Evolutionary conservation across 2,888 invertebrate genomes (phyloP), one percentile per base, ranked within the genome.

Genomic region (Sthenelais limicola): DNA sequence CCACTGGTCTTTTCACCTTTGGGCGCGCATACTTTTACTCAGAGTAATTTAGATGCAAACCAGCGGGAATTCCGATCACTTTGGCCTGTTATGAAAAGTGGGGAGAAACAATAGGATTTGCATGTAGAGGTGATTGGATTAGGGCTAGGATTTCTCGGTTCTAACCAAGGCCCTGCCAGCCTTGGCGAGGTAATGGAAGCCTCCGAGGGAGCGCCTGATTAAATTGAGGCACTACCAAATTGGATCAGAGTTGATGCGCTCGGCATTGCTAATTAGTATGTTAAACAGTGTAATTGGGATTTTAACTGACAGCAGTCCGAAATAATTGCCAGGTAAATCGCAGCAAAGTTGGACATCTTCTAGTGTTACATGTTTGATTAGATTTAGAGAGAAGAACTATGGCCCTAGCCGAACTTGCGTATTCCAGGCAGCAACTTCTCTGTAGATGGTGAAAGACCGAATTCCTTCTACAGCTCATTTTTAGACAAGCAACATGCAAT

Each of bases 251-350:
- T 51, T 52, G 51, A 69, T 69, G 68, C 51, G 35, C 68, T n/a
- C 51, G 49, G 68, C 68, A 52, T 69, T 35, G 51, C 52, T 52
- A 69, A 69, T 69, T 69, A 69, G 51, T 52, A 49, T 52, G 52
- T 69, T 69, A 49, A 69, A 69, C 68, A 69, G 35, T 69, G 35
- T 69, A 69, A 69, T 69, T 69, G 68, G 52, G 43, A 48, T 69
- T 69, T 69, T 69, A 62, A 62, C 62, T 62, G 62, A 62, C 62
- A 62, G 62, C 62, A 62, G 62, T 62, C 62, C 62, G 62, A 62
- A 62, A 62, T 62, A 62, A 62, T 62, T 62, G 62, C 62, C 62
- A 62, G 62, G 62, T 62, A 62, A 62, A 62, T 62, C 62, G 43
- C 62, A 62, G 62, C n/a, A 35, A 62, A 62, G 62, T 62, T 62